Base-by-base conservation (phyloP, 2,113 vertebrate genomes). In the Tetrao urogallus region DNA sequence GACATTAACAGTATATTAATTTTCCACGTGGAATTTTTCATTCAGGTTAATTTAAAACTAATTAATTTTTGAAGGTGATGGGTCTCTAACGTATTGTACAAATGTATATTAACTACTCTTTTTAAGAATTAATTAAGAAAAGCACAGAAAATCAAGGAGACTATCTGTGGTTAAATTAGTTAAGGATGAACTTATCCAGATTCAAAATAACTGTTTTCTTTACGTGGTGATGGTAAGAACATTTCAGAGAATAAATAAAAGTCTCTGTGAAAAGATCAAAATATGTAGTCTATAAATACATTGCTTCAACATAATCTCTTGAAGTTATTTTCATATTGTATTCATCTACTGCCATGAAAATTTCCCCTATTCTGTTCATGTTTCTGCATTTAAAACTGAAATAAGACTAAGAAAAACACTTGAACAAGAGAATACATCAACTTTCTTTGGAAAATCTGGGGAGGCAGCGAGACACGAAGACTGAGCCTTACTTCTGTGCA, bases 11-110 rank as follows among this genome's bases (percentile, higher is more conserved):
- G 36, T 74, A 40, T 43, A 85, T 64, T 80, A 74, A 72, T 25
- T 95, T 90, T 71, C 57, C 24, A 36, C 27, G 40, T 83, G 48
- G 25, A 92, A 84, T 94, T 90, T 48, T 94, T 45, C 28, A 57
- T 78, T 64, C 54, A 83, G 17, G 20, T 88, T 94, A 72, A 90
- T 89, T 96, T 91, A 90, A 90, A 97, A 83, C 36, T 27, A 36
- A 84, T 64, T 0, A 42, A 48, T 94, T 93, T 94, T 16, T 83
- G 14, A 89, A 93, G 38, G 63, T 89, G 92, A 94, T 82, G 54
- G 21, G 22, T 27, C 65, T 36, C 38, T 80, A 85, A 89, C 0
- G 13, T 30, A 82, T 75, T 67, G 22, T 65, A 77, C 47, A 88
- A 80, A 69, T 81, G 30, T 22, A 43, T 73, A 14, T 60, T 89